Conservation (phyloP, 2,797 vertebrate species). For the Paramormyrops hopkinsi region DNA sequence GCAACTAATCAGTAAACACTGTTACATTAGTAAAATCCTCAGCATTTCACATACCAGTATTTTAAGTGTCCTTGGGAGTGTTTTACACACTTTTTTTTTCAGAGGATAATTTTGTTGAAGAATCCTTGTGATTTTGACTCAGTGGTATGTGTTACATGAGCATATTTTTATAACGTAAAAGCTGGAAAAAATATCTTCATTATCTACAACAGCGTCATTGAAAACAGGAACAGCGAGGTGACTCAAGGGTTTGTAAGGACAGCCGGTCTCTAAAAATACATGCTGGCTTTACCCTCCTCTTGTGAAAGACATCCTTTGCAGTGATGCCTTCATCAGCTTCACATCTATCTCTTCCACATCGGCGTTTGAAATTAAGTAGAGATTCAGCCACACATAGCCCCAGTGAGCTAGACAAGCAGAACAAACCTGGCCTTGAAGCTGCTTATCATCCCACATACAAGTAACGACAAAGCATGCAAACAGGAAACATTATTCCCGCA, state of each 20-base stretch:
- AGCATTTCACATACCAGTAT: background rate
- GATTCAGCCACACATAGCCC: background rate
- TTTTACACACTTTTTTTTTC: background rate
- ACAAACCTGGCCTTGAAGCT: background rate
- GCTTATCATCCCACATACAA: background rate
- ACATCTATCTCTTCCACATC: background rate
- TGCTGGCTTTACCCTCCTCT: slow-evolving; percentile 3
- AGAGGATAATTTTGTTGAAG: background rate
- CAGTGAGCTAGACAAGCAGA: background rate
- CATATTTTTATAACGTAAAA: slow-evolving; percentile 13
- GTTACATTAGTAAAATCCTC: background rate
- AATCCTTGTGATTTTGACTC: slow-evolving; percentile 21
- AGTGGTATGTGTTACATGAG: slow-evolving; percentile 13
- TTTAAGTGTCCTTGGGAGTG: background rate
- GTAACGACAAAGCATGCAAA: background rate
- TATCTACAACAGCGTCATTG: background rate
- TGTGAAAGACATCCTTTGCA: slow-evolving; percentile 15
- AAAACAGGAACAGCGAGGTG: slow-evolving; percentile 19
- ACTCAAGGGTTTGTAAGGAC: slow-evolving; percentile 15
- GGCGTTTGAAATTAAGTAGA: background rate
- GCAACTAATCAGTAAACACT: background rate
- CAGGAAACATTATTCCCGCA: background rate
- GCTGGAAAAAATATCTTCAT: slow-evolving; percentile 17
- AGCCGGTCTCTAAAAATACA: slow-evolving; percentile 10
- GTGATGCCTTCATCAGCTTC: background rate